Percentiles rank a stretch among this genome's conserved stretches.
Evolutionary conservation across 2,797 vertebrate genomes (phyloP).

Genomic region (Myiotriccus ornatus): DNA sequence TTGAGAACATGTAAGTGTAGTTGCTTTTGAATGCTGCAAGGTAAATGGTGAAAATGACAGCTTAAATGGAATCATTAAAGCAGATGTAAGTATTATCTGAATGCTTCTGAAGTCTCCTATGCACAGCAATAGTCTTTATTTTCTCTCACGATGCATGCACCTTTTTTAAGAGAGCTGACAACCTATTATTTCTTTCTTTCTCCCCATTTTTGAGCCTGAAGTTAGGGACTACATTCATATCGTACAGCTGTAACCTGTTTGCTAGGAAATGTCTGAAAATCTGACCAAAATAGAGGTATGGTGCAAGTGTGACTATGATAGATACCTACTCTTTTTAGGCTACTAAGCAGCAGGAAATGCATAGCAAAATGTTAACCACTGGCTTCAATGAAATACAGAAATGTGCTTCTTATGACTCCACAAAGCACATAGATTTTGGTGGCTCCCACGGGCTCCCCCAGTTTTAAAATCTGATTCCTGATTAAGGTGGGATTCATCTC

Average conservation of each 20-base stretch:
- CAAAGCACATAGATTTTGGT: neutral
- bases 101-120: conserved; percentile 67
- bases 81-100: conserved; percentile 73
- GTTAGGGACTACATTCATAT: conserved; percentile 36
- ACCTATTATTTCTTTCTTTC: conserved; percentile 73
- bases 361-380: conserved; percentile 46
- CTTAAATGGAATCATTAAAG: conserved; percentile 80
- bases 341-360: conserved; percentile 27
- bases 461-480: neutral
- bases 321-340: neutral
- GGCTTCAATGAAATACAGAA: neutral
- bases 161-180: conserved; percentile 70
- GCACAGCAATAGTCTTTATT: conserved; percentile 71
- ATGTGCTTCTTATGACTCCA: neutral
- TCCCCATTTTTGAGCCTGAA: conserved; percentile 49
- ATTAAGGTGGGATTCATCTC: neutral
- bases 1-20: conserved; percentile 67
- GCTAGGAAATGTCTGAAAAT: conserved; percentile 36
- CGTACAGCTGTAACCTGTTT: conserved; percentile 60
- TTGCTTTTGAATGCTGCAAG: conserved; percentile 73
- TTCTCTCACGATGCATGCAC: conserved; percentile 61
- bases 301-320: neutral
- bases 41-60: conserved; percentile 79
- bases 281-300: conserved; percentile 12
- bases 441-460: neutral